Evolutionary conservation across 2,113 vertebrate genomes (phyloP).

Genomic region (Erpornis zantholeuca): DNA sequence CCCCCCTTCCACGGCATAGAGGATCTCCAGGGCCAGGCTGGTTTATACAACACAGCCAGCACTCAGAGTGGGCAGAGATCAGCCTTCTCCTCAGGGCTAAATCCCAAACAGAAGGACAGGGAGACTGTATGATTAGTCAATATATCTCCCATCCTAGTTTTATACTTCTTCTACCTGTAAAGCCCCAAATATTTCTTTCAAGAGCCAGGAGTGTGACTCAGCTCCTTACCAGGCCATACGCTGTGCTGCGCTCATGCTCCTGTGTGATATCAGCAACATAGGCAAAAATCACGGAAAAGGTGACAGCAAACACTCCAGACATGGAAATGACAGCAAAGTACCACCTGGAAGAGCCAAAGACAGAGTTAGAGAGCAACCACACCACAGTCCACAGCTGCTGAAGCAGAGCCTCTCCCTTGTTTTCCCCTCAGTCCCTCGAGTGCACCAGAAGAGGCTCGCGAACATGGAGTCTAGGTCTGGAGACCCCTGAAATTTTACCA

Average conservation of each 20-base stretch:
- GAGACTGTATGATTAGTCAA: not conserved
- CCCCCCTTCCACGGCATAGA: not conserved
- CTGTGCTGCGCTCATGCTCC: conserved; percentile 90
- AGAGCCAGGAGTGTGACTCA: not conserved
- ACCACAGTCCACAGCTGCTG: not conserved
- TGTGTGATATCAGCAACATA: conserved; percentile 90
- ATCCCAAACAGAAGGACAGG: not conserved
- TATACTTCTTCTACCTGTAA: not conserved
- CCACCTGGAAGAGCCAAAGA: conserved; percentile 77
- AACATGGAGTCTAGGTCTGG: not conserved
- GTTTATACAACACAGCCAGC: not conserved
- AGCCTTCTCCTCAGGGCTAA: not conserved
- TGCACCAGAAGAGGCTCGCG: not conserved
- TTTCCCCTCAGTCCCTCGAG: not conserved
- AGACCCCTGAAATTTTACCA: not conserved
- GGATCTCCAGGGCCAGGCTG: not conserved
- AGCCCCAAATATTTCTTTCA: not conserved
- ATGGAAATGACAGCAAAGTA: conserved; percentile 94
- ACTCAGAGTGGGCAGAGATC: not conserved
- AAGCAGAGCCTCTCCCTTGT: not conserved
- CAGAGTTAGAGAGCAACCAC: not conserved
- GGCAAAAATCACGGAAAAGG: conserved; percentile 91
- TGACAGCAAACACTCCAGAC: conserved; percentile 91
- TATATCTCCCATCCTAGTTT: not conserved
- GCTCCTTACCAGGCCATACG: conserved; percentile 85